These are phyloP conservation scores for Bujurquina vittata DNA, from an alignment of 2,113 vertebrate species.

Conservation along the genomic window DNA sequence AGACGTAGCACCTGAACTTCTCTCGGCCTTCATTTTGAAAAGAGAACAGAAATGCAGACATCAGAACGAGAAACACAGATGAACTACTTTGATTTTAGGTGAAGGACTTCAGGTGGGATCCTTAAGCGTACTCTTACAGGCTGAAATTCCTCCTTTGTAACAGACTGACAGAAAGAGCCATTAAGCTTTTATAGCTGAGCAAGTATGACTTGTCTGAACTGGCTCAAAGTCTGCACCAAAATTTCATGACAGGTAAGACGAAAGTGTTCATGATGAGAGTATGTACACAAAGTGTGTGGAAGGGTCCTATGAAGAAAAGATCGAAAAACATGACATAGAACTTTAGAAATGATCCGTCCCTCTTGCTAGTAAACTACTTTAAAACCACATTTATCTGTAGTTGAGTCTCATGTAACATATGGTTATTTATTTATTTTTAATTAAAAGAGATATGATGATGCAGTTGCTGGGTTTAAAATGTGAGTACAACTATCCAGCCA, in stretches of 20 bases:
- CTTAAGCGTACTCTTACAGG: not conserved
- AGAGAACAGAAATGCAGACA: conserved; percentile 11
- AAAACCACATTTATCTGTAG: conserved; percentile 25
- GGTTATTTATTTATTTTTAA: not conserved
- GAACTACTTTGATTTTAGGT: not conserved
- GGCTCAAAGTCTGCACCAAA: conserved; percentile 40
- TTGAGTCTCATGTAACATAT: conserved; percentile 26
- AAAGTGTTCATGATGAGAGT: conserved; percentile 29
- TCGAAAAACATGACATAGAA: conserved; percentile 1
- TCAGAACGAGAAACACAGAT: conserved; percentile 14
- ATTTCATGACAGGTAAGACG: conserved; percentile 25
- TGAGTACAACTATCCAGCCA: conserved; percentile 43
- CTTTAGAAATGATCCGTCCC: conserved; percentile 1
- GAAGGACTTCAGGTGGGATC: conserved; percentile 27
- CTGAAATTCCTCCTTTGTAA: conserved; percentile 5
- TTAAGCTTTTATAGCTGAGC: conserved; percentile 43
- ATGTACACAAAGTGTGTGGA: conserved; percentile 41
- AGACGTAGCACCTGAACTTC: conserved; percentile 67
- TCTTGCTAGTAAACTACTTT: conserved; percentile 9
- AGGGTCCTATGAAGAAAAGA: conserved; percentile 24
- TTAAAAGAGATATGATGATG: conserved; percentile 36
- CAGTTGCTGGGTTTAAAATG: conserved; percentile 48
- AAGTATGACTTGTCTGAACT: conserved; percentile 35
- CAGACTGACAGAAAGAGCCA: conserved; percentile 21
- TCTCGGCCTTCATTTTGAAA: conserved; percentile 46